Conservation (phyloP, 2,888 invertebrate genomes). For the Drosophila lacicola region DNA sequence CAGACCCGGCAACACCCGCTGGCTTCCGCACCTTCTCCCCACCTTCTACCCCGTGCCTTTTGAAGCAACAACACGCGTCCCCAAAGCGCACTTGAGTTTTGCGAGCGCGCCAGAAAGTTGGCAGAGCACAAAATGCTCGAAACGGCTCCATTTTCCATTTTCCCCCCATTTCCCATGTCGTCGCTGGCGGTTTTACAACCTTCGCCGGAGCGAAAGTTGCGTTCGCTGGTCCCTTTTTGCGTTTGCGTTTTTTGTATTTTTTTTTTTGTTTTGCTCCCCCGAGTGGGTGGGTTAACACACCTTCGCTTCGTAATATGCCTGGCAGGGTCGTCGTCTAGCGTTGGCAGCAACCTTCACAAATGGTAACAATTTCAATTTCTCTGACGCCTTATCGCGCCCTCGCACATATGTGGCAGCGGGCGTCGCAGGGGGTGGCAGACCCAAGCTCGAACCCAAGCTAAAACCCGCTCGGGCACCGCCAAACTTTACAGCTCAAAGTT, state of each 20-base stretch:
- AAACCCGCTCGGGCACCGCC: constrained; percentile 50
- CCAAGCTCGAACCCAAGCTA: constrained; percentile 41
- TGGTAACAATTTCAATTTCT: constrained; percentile 81
- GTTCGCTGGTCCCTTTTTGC: constrained; percentile 32
- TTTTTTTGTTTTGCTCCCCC: constrained; percentile 15
- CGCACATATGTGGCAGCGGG: constrained; percentile 70
- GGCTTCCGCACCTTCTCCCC: neutral
- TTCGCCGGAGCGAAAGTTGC: constrained; percentile 58
- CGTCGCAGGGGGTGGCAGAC: constrained; percentile 9
- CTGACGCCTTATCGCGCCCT: constrained; percentile 79
- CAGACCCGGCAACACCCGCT: constrained; percentile 26
- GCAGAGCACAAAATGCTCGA: constrained; percentile 62
- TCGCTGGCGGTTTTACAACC: constrained; percentile 80
- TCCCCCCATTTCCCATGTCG: constrained; percentile 68
- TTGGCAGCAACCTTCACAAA: constrained; percentile 78
- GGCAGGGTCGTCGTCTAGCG: constrained; percentile 68
- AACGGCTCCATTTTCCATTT: constrained; percentile 54
- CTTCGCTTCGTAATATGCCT: constrained; percentile 56
- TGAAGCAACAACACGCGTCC: constrained; percentile 61
- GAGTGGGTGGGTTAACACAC: constrained; percentile 58
- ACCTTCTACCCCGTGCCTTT: neutral
- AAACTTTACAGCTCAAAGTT: constrained; percentile 76
- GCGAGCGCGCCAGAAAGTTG: constrained; percentile 74
- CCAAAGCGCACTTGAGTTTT: constrained; percentile 78
- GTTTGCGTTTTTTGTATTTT: constrained; percentile 19